Base-by-base conservation (phyloP, 2,888 invertebrate species). In the Muscina levida region DNA sequence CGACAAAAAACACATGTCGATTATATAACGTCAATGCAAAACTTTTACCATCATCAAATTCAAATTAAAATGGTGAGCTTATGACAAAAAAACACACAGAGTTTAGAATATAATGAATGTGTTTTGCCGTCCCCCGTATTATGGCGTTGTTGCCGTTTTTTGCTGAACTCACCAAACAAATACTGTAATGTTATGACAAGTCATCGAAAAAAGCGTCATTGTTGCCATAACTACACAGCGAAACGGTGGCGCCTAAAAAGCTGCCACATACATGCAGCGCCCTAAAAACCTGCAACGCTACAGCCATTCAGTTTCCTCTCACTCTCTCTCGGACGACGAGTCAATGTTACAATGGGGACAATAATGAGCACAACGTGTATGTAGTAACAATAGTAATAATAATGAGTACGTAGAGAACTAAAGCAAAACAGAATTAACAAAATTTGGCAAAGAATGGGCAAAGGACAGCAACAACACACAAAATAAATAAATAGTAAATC, bases 271-370 rank as follows among this genome's bases (percentile, higher is more conserved):
- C 8, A 31, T 31, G n/a, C n/a, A 31, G 31, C 31, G 8, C 3
- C 3, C 31, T 8, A 31, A 31, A 31, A 31, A 5, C 4, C 8
- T 31, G 3, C 3, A 31, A 8, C 31, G 31, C 31, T 31, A 31
- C 3, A 31, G n/a, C n/a, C 31, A 3, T 31, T 31, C 31, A 31
- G n/a, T n/a, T n/a, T n/a, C n/a, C n/a, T n/a, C n/a, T n/a, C n/a
- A n/a, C n/a, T n/a, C n/a, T n/a, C n/a, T n/a, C n/a, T n/a, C n/a
- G n/a, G n/a, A n/a, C n/a, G n/a, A n/a, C 3, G 31, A 31, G 70
- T 77, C 74, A 72, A 72, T 59, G 77, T 77, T 74, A 81, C 72
- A 81, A 75, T 70, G 68, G 74, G n/a, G 71, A 72, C 77, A 75
- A 77, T 77, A 81, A 80, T 72, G 72, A 77, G 77, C 62, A 68